Evolutionary conservation across 23 tunicate species (phyloP).

Genomic region (Oikopleura dioica): DNA sequence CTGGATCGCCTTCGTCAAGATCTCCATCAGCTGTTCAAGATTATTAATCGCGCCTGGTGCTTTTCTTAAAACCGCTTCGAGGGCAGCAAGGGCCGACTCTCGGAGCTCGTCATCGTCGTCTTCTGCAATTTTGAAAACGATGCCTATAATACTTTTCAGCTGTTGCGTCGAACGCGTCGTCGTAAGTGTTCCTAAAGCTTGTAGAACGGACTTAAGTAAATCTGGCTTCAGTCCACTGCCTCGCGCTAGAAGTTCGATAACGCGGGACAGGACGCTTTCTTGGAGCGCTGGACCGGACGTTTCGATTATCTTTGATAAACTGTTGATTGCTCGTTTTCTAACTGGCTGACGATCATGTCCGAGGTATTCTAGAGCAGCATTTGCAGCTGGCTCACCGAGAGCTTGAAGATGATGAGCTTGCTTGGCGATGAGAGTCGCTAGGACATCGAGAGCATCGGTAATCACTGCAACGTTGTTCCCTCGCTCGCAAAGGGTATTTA

Average conservation of each 20-base stretch:
- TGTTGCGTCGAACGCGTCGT: not conserved
- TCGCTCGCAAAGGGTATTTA: not conserved
- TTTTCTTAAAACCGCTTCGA: slow-evolving; percentile 47
- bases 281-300: not conserved
- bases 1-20: not conserved
- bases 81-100: slow-evolving; percentile 61
- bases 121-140: slow-evolving; percentile 25
- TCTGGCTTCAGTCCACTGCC: not conserved
- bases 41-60: not conserved
- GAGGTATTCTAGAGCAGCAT: not conserved
- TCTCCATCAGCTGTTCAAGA: not conserved
- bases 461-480: not conserved
- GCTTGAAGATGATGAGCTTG: not conserved
- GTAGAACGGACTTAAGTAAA: not conserved
- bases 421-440: not conserved
- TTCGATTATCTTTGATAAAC: not conserved
- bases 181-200: not conserved
- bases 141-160: no score
- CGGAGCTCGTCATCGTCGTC: slow-evolving; percentile 69
- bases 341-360: not conserved
- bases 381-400: not conserved
- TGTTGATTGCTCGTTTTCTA: not conserved
- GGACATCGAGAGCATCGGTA: not conserved
- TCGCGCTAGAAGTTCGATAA: not conserved
- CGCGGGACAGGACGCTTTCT: not conserved